Conservation (phyloP, 2,888 invertebrate species). For the Scaeva pyrastri region DNA sequence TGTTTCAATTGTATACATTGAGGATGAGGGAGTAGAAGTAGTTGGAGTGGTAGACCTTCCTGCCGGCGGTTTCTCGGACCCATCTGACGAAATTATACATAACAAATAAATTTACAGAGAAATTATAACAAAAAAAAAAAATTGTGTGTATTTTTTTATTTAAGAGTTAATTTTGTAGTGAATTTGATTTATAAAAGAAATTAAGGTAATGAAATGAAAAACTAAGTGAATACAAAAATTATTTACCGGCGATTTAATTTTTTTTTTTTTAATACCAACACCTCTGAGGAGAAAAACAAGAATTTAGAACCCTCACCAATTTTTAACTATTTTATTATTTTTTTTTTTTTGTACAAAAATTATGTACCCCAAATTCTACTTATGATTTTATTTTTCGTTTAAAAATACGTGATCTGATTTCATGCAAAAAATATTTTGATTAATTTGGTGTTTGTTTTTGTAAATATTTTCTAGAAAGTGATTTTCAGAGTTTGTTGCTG, state of each 20-base stretch:
- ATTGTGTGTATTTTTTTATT: slow-evolving; percentile 77
- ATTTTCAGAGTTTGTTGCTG: slow-evolving; percentile 41
- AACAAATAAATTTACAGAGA: slow-evolving; percentile 75
- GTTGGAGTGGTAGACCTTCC: slow-evolving; percentile 86
- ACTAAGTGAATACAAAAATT: slow-evolving; percentile 53
- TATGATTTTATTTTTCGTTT: not conserved
- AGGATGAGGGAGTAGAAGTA: slow-evolving; percentile 75
- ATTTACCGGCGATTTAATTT: slow-evolving; percentile 35
- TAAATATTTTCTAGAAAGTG: slow-evolving; percentile 38
- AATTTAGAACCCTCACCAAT: slow-evolving; percentile 42
- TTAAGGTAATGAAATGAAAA: slow-evolving; percentile 67
- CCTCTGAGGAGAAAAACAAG: slow-evolving; percentile 39
- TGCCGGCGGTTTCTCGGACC: slow-evolving; percentile 86
- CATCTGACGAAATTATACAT: slow-evolving; percentile 82
- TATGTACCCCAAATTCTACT: slow-evolving; percentile 30
- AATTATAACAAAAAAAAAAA: slow-evolving; percentile 60
- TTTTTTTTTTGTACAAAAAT: not conserved
- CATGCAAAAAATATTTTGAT: not conserved
- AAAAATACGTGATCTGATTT: not conserved
- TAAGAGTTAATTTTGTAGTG: slow-evolving; percentile 77
- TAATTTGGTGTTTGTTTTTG: slow-evolving; percentile 15
- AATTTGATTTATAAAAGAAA: slow-evolving; percentile 47
- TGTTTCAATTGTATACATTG: slow-evolving; percentile 74
- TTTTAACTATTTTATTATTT: no score
- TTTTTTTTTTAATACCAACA: slow-evolving; percentile 71